Evolutionary conservation across 2,888 invertebrate species (phyloP).

Genomic region (Marronus borbonicus): DNA sequence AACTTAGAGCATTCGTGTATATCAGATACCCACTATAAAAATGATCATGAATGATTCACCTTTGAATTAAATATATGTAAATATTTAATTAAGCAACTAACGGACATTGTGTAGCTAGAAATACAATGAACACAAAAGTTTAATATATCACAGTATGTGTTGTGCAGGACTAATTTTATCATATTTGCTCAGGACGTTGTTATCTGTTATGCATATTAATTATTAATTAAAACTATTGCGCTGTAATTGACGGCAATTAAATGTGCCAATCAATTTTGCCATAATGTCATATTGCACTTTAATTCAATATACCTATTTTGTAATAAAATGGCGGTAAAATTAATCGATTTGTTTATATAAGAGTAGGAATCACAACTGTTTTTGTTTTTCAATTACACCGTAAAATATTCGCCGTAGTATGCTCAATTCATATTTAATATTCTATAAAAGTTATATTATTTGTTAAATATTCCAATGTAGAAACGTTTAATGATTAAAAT

Average conservation of each 20-base stretch:
- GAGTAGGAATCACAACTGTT: neutral
- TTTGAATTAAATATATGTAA: no score
- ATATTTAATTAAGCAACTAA: no score
- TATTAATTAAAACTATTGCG: constrained; percentile 8
- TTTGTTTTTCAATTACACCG: no score
- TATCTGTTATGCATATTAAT: constrained; percentile 5
- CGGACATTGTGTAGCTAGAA: no score
- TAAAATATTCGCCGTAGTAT: neutral
- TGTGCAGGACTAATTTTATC: constrained; percentile 1
- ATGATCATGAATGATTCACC: no score
- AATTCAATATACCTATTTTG: neutral
- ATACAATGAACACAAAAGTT: no score
- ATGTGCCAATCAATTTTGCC: neutral
- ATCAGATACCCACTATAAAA: no score
- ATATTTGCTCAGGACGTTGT: neutral
- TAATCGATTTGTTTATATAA: no score
- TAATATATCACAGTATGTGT: neutral
- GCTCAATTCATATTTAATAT: neutral
- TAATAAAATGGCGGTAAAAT: neutral
- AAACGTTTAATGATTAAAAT: constrained; percentile 8
- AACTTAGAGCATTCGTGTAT: no score
- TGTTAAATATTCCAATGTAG: neutral
- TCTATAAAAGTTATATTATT: neutral
- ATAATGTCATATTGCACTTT: neutral
- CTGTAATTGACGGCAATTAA: constrained; percentile 4